Evolutionary conservation across 2,888 invertebrate species (phyloP).

Genomic region (Napeogenes sylphis): DNA sequence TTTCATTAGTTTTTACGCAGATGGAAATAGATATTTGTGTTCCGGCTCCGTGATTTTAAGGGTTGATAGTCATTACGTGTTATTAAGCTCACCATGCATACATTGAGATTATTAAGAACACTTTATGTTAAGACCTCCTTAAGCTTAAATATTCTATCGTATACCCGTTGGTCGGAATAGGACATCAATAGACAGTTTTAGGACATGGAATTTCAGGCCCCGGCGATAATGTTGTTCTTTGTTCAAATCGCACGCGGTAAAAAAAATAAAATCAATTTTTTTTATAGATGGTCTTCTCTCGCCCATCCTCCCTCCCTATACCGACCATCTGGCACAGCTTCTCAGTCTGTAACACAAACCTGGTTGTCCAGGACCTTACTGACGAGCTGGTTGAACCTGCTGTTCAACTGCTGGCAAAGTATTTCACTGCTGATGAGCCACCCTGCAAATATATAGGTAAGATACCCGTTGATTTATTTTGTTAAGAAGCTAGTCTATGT

Average conservation of each 20-base stretch:
- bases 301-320: conserved; percentile 55
- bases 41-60: too few species aligned
- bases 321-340: conserved; percentile 67
- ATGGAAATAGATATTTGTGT: too few species aligned
- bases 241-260: too few species aligned
- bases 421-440: conserved; percentile 74
- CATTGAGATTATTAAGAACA: too few species aligned
- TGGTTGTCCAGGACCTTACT: conserved; percentile 71
- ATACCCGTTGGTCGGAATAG: background rate
- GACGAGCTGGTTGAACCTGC: conserved; percentile 60
- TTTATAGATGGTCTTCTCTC: conserved; percentile 60
- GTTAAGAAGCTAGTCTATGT: background rate
- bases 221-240: background rate
- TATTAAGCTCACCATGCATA: too few species aligned
- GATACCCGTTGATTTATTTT: conserved; percentile 10
- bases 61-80: too few species aligned
- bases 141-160: too few species aligned
- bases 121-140: too few species aligned
- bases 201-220: background rate
- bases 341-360: conserved; percentile 40
- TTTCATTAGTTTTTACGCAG: too few species aligned
- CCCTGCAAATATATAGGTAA: conserved; percentile 71
- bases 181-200: background rate
- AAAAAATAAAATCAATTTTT: background rate
- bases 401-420: conserved; percentile 53